Evolutionary conservation across 2,113 vertebrate genomes (phyloP).

Genomic region (Eidolon helvum): DNA sequence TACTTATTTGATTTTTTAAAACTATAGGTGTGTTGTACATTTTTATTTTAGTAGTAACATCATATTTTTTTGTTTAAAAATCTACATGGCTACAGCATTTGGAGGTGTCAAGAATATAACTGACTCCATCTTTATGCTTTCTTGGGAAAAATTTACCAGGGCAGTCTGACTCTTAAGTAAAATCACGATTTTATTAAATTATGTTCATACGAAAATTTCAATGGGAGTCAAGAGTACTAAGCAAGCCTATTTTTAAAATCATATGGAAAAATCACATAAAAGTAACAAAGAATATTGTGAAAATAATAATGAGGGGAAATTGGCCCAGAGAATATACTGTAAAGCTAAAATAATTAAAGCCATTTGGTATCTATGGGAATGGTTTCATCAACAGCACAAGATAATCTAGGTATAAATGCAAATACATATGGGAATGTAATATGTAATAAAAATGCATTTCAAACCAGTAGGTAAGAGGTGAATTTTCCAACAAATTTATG

Average conservation of each 20-base stretch:
- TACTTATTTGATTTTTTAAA: neutral
- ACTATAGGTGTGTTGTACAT: neutral
- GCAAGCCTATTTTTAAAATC: neutral
- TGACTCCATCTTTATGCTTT: neutral
- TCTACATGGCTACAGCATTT: neutral
- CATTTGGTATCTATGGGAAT: neutral
- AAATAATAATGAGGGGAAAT: neutral
- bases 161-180: neutral
- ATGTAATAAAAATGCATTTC: slow-evolving; percentile 3
- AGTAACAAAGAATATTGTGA: neutral
- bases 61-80: neutral
- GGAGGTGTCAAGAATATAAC: neutral
- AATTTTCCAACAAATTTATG: slow-evolving; percentile 22
- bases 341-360: slow-evolving; percentile 2
- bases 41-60: neutral
- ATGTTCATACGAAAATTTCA: neutral
- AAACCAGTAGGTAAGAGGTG: neutral
- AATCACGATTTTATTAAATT: neutral
- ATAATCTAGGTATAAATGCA: neutral
- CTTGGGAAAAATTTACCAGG: neutral
- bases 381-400: neutral
- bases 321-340: neutral
- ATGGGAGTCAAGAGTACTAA: neutral
- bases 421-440: neutral
- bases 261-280: neutral